Conservation (phyloP, 2,888 invertebrate species). For the Zhengitettix transpicula region DNA sequence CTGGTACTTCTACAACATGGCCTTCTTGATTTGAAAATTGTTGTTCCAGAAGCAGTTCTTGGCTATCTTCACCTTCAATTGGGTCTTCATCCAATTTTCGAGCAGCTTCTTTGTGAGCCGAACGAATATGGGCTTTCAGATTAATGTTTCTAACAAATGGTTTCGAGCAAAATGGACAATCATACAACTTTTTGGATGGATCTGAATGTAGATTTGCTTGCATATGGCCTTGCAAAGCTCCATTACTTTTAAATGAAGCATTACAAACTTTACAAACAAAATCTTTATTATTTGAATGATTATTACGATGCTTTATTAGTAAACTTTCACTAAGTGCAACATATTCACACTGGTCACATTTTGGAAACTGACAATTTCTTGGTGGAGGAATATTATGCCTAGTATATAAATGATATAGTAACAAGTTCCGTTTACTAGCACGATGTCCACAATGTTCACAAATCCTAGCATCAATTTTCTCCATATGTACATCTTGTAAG, state of each 20-base stretch:
- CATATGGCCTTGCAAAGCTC: slow-evolving; percentile 26
- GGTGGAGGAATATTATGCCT: slow-evolving; percentile 63
- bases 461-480: slow-evolving; percentile 55
- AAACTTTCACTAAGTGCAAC: slow-evolving; percentile 55
- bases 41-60: slow-evolving; percentile 11
- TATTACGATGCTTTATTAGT: slow-evolving; percentile 51
- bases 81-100: slow-evolving; percentile 32
- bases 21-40: not conserved
- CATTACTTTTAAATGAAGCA: slow-evolving; percentile 28
- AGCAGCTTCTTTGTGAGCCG: slow-evolving; percentile 45
- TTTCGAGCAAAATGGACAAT: slow-evolving; percentile 60
- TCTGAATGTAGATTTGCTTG: slow-evolving; percentile 29
- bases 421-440: slow-evolving; percentile 51
- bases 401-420: slow-evolving; percentile 61
- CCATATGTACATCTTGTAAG: slow-evolving; percentile 50
- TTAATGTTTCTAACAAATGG: slow-evolving; percentile 49
- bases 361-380: slow-evolving; percentile 53
- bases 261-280: slow-evolving; percentile 37
- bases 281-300: slow-evolving; percentile 28
- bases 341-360: slow-evolving; percentile 59
- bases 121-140: slow-evolving; percentile 53
- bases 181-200: slow-evolving; percentile 21
- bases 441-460: slow-evolving; percentile 76
- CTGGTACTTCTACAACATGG: slow-evolving; percentile 14
- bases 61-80: slow-evolving; percentile 19